Evolutionary conservation across 2,113 vertebrate genomes (phyloP), one percentile per base, ranked within the genome.

Genomic region (Scopus umbretta): DNA sequence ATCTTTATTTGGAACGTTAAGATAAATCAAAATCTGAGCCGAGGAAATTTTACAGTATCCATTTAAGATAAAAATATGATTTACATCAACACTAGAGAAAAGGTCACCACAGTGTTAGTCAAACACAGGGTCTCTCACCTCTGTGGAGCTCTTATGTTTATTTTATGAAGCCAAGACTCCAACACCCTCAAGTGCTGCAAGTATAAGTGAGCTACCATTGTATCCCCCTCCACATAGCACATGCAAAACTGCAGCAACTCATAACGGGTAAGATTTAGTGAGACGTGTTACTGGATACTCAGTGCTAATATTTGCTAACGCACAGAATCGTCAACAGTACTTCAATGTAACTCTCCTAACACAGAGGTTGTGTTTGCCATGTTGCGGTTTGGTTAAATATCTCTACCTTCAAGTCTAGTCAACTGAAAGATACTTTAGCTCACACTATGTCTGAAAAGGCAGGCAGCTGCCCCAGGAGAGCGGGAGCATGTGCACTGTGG

Each of bases 111-210:
- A 23, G 83, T 95, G 91, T 86, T 95, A 96, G 81, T 58, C 80
- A 95, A 96, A 96, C 91, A 94, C 83, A 94, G 97, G 95, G 94
- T 94, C 73, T 95, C 94, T 91, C 97, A 97, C 97, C 91, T 96
- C 96, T 65, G 73, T 92, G 94, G 84, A 83, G 66, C 80, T 85
- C 83, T 84, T 49, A 26, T 91, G 62, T 95, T 97, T 91, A 94
- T 90, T 97, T 94, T 96, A 81, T 53, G 62, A 87, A 95, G 83
- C 59, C 80, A 89, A 43, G 78, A 21, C 59, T 94, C 71, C 88
- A 81, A 42, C 40, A 34, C 76, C 87, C 88, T 88, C 72, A 65
- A 85, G 88, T 55, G 70, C 61, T 86, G 47, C 34, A 34, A 61
- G 52, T 34, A 7, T 36, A 86, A 96, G 94, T 65, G 92, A 96